Conservation (phyloP, 1,140 invertebrate genomes). For the Drosophila arawakana region DNA sequence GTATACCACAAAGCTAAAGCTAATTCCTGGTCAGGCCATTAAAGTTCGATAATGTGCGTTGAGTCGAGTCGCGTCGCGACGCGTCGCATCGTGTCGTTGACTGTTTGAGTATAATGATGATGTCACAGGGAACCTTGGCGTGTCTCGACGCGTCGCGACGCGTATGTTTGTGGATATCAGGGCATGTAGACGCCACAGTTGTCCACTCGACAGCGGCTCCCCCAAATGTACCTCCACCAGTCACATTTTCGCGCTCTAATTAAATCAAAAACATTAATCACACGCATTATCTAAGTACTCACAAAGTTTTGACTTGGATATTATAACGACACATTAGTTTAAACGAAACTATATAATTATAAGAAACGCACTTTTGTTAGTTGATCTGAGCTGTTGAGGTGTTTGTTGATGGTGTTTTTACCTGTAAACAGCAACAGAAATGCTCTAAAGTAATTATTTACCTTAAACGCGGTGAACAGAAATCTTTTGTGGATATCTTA, state of each 20-base stretch:
- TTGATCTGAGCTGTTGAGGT: neutral
- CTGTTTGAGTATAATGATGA: conserved; percentile 69
- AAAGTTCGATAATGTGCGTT: conserved; percentile 79
- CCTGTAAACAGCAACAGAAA: neutral
- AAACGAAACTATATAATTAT: conserved; percentile 12
- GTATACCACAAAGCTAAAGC: conserved; percentile 66
- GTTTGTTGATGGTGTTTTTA: neutral
- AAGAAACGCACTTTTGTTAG: too few relatives aligned
- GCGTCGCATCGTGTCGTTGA: conserved; percentile 61
- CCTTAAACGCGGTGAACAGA: neutral
- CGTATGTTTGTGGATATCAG: conserved; percentile 51
- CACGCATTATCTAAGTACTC: conserved; percentile 64
- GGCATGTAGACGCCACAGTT: conserved; percentile 35
- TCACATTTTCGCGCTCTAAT: conserved; percentile 56
- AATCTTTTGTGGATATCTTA: conserved; percentile 4
- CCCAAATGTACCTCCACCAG: conserved; percentile 32
- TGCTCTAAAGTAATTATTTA: conserved; percentile 17
- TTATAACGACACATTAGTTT: conserved; percentile 50
- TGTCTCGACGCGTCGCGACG: conserved; percentile 21
- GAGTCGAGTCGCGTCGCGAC: conserved; percentile 26
- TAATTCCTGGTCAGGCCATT: conserved; percentile 73
- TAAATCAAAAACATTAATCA: conserved; percentile 73
- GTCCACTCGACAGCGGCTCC: conserved; percentile 7
- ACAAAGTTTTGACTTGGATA: conserved; percentile 57
- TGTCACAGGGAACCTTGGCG: conserved; percentile 73